These are phyloP conservation scores for Corydoras sp. DNA, from an alignment of 2,113 vertebrate genomes.

Conservation along the genomic window DNA sequence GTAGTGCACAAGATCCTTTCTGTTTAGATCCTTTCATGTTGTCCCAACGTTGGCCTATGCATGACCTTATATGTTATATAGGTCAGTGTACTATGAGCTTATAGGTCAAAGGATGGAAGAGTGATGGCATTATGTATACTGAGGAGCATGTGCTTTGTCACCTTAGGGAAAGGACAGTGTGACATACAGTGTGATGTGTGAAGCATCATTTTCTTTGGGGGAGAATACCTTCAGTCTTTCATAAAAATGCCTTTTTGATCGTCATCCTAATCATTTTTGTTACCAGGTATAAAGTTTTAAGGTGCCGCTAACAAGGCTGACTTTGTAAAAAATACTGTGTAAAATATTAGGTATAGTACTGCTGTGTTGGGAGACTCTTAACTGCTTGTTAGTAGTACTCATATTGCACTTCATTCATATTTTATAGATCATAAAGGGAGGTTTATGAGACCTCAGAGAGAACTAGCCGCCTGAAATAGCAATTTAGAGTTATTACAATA, in stretches of 20 bases:
- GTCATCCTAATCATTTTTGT: too few relatives aligned
- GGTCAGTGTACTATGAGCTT: slow-evolving; percentile 1
- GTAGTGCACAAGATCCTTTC: too few relatives aligned
- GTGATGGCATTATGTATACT: neutral
- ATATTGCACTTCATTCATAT: neutral
- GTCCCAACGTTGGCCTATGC: neutral
- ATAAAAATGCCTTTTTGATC: too few relatives aligned
- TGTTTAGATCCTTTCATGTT: too few relatives aligned
- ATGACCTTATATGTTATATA: neutral
- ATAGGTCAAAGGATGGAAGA: neutral
- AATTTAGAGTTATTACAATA: neutral
- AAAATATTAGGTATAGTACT: neutral
- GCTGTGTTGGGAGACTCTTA: neutral
- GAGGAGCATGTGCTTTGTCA: slow-evolving; percentile 34
- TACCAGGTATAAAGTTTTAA: neutral
- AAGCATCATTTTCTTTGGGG: too few relatives aligned
- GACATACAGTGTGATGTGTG: slow-evolving; percentile 36
- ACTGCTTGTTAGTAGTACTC: slow-evolving; percentile 10
- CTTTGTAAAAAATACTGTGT: neutral
- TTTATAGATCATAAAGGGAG: neutral
- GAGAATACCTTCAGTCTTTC: too few relatives aligned
- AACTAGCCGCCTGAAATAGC: neutral
- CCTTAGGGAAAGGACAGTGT: slow-evolving; percentile 20
- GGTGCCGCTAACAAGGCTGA: neutral
- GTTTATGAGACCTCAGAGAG: neutral